A percentile compares a stretch with the other conserved stretches of the same genome.
phyloP scores from a whole-genome alignment of 1,140 invertebrate genomes.

The Homalodisca vitripennis region DNA sequence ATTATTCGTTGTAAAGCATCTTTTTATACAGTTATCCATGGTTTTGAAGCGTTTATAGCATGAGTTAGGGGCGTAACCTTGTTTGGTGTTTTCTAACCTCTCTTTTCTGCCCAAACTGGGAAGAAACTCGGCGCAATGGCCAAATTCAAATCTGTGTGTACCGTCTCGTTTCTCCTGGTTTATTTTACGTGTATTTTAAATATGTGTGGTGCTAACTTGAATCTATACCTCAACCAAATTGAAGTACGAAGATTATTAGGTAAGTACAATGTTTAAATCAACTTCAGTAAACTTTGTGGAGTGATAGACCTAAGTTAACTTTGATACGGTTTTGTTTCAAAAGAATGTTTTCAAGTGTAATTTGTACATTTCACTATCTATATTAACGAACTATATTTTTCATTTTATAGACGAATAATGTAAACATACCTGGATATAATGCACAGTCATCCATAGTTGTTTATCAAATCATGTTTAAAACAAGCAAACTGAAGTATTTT shows the following conservation, averaged over 20 bases:
- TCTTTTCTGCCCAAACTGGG: constrained; percentile 6
- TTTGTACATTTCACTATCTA: no score
- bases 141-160: constrained; percentile 2
- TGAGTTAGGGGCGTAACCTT: constrained; percentile 13
- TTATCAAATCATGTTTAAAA: no score
- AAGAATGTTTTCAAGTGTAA: no score
- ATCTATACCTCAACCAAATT: constrained; percentile 28
- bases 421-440: no score
- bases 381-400: no score
- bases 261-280: no score
- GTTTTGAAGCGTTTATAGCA: not conserved
- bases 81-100: constrained; percentile 18
- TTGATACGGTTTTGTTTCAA: no score
- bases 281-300: no score
- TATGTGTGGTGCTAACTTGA: constrained; percentile 22
- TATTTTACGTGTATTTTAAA: constrained; percentile 1
- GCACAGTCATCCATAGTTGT: no score
- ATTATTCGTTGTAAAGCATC: not conserved
- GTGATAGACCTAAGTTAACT: no score
- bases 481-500: no score
- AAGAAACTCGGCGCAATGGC: constrained; percentile 8
- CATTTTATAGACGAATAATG: no score
- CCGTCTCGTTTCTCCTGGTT: constrained; percentile 2
- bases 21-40: not conserved
- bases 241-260: constrained; percentile 28